Base-by-base conservation (phyloP, 2,113 vertebrate genomes). In the Varanus salvator region DNA sequence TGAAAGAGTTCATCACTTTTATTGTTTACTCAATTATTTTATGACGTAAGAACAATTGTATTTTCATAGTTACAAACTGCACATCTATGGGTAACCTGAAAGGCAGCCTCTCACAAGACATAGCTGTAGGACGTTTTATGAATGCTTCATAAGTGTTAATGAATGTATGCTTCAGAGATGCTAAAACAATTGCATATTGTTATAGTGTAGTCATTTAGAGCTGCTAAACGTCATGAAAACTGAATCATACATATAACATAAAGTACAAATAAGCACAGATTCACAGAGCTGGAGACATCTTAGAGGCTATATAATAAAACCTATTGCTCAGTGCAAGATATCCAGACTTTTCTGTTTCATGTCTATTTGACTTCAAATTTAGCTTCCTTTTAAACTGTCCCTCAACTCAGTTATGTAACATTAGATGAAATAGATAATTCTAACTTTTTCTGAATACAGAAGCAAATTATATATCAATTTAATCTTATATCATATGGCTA, bases 1-100 rank as follows among this genome's bases (percentile, higher is more conserved):
- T 83, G 12, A 54, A 78, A 78, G 11, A 77, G 60, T 81, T 12
- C 17, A 84, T 6, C 3, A 69, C 14, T 52, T 77, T 87, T 82
- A 38, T 48, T 54, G 68, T 69, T 69, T 68, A 64, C 27, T 34
- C 27, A 66, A 5, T 90, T 91, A 34, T 3, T 72, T 86, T 82
- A 60, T 64, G 80, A 92, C 50, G 38, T 44, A 69, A 60, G 84
- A 60, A 2, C 81, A 87, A 3, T 23, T 91, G 80, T 54, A 38
- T 12, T 69, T 15, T 27, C 11, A 57, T 15, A 9, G 14, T 66
- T 23, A 23, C 2, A 92, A 14, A 82, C 86, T 90, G 91, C 52
- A 76, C 77, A 71, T 91, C 50, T 90, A 80, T 48, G 83, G n/a
- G 52, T 74, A 60, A 82, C 85, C 38, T 66, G 11, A 9, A 78